Conservation (phyloP, 2,113 vertebrate genomes). For the Oostethus manadensis region DNA sequence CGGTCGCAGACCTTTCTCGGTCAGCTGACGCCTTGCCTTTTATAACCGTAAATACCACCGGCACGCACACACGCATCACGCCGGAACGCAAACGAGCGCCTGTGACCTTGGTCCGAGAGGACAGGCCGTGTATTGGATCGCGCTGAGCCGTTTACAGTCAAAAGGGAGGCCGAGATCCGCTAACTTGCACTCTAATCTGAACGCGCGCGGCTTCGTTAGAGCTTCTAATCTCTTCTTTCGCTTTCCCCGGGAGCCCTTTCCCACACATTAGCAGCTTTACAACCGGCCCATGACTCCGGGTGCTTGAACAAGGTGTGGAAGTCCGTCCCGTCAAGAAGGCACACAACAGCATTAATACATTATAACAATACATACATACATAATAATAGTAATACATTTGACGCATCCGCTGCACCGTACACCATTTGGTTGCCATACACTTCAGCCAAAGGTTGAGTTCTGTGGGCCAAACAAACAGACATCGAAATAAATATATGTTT, state of each 20-base stretch:
- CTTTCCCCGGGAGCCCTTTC: conserved; percentile 41
- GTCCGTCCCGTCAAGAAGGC: conserved; percentile 25
- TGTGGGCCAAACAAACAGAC: no score
- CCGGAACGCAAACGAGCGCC: conserved; percentile 6
- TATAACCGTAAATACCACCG: conserved; percentile 14
- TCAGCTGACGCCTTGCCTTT: conserved; percentile 27
- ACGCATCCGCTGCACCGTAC: no score
- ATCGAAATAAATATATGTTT: no score
- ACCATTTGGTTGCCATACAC: no score
- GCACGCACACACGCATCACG: conserved; percentile 7
- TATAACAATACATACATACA: no score
- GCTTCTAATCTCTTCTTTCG: conserved; percentile 23
- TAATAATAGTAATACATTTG: no score
- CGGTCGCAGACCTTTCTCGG: conserved; percentile 41
- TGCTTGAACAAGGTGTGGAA: conserved; percentile 49
- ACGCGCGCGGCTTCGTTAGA: conserved; percentile 27
- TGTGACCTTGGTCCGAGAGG: conserved; percentile 18
- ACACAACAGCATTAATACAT: conserved; percentile 15
- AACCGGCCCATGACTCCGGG: conserved; percentile 54
- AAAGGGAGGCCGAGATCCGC: conserved; percentile 35
- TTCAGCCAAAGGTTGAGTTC: no score
- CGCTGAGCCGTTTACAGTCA: conserved; percentile 44
- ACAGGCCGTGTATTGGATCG: conserved; percentile 20
- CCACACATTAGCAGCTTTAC: conserved; percentile 39
- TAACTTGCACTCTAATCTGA: conserved; percentile 31